A percentile compares a stretch with the other conserved stretches of the same genome.
Conservation (phyloP, 2,113 vertebrate species). For the Callochromis pleurospilus region DNA sequence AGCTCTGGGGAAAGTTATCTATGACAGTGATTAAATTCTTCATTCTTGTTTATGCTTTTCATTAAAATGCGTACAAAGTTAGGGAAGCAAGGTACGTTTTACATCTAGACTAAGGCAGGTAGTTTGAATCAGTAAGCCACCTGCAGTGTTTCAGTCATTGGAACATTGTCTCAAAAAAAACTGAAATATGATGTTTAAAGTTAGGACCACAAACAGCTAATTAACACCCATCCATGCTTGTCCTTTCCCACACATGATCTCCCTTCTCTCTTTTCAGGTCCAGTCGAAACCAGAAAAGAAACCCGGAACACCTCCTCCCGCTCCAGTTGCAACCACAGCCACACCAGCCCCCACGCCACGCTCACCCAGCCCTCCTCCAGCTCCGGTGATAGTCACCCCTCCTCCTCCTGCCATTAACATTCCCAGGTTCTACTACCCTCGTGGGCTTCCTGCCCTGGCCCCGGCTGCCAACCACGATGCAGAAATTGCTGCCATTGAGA, state of each 20-base stretch:
- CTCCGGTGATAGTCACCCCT: slow-evolving; percentile 72
- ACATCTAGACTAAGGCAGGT: background rate
- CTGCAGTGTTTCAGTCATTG: background rate
- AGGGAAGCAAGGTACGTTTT: background rate
- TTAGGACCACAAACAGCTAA: background rate
- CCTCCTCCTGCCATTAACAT: slow-evolving; percentile 88
- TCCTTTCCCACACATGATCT: background rate
- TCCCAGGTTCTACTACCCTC: slow-evolving; percentile 98
- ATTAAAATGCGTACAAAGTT: background rate
- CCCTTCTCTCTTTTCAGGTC: slow-evolving; percentile 67
- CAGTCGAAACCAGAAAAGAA: slow-evolving; percentile 94
- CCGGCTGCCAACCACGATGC: slow-evolving; percentile 78
- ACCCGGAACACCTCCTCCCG: slow-evolving; percentile 77
- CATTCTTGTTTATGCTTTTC: background rate
- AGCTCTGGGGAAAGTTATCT: background rate
- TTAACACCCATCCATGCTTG: background rate
- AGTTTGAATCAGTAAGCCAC: background rate
- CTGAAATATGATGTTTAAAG: background rate
- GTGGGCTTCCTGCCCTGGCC: slow-evolving; percentile 85
- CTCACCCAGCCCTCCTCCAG: slow-evolving; percentile 76
- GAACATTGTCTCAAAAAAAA: background rate
- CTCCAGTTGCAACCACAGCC: slow-evolving; percentile 51
- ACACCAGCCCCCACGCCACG: slow-evolving; percentile 58
- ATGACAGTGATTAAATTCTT: background rate
- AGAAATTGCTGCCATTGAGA: slow-evolving; percentile 80